Evolutionary conservation across 2,888 invertebrate genomes (phyloP).

Genomic region (Syritta pipiens): DNA sequence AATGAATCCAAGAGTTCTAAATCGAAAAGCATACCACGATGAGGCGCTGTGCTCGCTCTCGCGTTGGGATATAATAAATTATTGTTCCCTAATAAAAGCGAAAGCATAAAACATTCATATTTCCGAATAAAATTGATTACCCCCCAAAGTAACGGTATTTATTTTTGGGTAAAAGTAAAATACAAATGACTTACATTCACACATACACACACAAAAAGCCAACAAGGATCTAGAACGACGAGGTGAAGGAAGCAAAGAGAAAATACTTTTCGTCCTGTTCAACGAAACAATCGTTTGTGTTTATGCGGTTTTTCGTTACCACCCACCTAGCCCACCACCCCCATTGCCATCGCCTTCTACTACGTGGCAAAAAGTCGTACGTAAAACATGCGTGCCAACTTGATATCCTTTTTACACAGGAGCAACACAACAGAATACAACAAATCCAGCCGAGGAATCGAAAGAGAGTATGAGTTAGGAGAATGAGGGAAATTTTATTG

Average conservation of each 20-base stretch:
- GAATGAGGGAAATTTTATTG: constrained; percentile 38
- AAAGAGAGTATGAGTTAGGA: neutral
- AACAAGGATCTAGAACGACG: neutral
- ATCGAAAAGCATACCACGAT: constrained; percentile 17
- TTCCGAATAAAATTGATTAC: constrained; percentile 65
- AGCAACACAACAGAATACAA: too few species aligned
- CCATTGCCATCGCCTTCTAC: neutral
- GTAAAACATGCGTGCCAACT: constrained; percentile 58
- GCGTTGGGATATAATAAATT: constrained; percentile 46
- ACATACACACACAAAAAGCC: neutral
- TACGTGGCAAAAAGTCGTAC: constrained; percentile 40
- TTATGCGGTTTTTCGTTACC: constrained; percentile 18
- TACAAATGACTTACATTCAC: constrained; percentile 53
- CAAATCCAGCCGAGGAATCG: too few species aligned
- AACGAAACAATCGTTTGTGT: constrained; percentile 11
- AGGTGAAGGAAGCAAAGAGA: neutral
- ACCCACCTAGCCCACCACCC: neutral
- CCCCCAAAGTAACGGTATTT: constrained; percentile 61
- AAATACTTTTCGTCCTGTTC: neutral
- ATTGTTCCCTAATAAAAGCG: constrained; percentile 47
- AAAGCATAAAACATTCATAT: constrained; percentile 62
- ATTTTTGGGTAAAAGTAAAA: constrained; percentile 53
- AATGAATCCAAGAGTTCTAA: constrained; percentile 2
- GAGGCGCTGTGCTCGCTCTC: neutral
- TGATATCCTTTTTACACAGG: constrained; percentile 49